A percentile compares a stretch with the other conserved stretches of the same genome.
Evolutionary conservation across 1,140 invertebrate genomes (phyloP).

Genomic region (Theocolax elegans): DNA sequence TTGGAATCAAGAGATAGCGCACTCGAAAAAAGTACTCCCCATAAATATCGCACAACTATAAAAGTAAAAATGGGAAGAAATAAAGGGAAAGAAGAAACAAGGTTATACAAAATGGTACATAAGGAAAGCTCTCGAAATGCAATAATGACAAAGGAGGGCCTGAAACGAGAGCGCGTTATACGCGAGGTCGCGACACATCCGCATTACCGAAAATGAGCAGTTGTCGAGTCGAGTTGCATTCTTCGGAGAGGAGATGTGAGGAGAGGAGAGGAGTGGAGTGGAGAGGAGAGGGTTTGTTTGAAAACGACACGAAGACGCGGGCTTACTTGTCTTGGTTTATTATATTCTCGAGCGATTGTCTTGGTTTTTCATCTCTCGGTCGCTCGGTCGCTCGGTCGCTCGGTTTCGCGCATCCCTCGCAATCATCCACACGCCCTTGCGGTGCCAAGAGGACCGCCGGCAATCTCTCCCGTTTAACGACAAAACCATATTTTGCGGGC

Average conservation of each 20-base stretch:
- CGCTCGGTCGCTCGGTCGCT: neutral
- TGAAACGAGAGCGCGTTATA: no score
- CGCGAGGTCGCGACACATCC: neutral
- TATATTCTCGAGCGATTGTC: neutral
- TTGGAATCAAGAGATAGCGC: no score
- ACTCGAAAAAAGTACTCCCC: no score
- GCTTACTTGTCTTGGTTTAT: constrained; percentile 7
- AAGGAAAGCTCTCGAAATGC: no score
- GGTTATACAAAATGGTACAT: no score
- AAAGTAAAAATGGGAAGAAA: neutral
- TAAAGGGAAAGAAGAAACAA: neutral
- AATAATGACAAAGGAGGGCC: no score
- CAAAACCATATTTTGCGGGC: constrained; percentile 20
- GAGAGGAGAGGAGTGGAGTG: no score
- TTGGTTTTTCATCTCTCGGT: neutral
- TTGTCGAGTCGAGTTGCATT: neutral
- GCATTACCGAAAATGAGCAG: neutral
- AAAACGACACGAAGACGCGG: neutral
- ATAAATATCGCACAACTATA: neutral
- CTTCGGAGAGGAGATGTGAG: no score
- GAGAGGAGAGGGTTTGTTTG: neutral
- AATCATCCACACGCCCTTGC: neutral
- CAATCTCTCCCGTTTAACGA: neutral
- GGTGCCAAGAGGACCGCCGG: neutral
- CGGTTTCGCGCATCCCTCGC: neutral